A percentile compares a stretch with the other conserved stretches of the same genome.
phyloP scores from a whole-genome alignment of 2,113 vertebrate species.

The Corythoichthys intestinalis region DNA sequence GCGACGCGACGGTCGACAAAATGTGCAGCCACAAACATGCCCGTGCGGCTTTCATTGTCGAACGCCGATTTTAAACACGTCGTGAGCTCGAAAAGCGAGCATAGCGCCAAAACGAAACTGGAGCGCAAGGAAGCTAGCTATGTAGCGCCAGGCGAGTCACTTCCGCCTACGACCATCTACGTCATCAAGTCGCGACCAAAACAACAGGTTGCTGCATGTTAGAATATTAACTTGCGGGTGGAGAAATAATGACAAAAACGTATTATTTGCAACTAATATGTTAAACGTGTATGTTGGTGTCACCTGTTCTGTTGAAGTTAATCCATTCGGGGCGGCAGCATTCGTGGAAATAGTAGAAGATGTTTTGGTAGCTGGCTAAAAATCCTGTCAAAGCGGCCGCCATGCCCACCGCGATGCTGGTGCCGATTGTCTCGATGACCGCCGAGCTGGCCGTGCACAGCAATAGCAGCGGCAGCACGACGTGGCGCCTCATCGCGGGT shows the following conservation, averaged over 20 bases:
- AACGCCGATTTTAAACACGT: neutral
- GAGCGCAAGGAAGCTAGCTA: neutral
- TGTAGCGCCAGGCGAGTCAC: conserved; percentile 5
- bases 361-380: conserved; percentile 65
- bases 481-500: conserved; percentile 2
- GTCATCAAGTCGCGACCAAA: conserved; percentile 30
- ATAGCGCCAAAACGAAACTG: neutral
- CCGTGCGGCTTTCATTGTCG: conserved; percentile 51
- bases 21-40: conserved; percentile 26
- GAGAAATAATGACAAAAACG: neutral
- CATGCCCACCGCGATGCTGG: conserved; percentile 72
- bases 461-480: conserved; percentile 39
- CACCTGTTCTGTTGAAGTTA: conserved; percentile 69
- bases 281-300: neutral
- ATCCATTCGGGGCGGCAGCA: conserved; percentile 76
- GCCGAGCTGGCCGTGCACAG: conserved; percentile 24
- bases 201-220: neutral
- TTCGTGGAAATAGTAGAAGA: conserved; percentile 71
- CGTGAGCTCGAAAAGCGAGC: neutral
- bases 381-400: conserved; percentile 73
- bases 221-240: neutral
- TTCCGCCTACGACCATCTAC: conserved; percentile 44
- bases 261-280: neutral
- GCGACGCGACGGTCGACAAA: conserved; percentile 3
- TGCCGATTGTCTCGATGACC: conserved; percentile 72